These are phyloP conservation scores for Amphiprion clarkii DNA, from an alignment of 2,797 vertebrate species.

Conservation along the genomic window DNA sequence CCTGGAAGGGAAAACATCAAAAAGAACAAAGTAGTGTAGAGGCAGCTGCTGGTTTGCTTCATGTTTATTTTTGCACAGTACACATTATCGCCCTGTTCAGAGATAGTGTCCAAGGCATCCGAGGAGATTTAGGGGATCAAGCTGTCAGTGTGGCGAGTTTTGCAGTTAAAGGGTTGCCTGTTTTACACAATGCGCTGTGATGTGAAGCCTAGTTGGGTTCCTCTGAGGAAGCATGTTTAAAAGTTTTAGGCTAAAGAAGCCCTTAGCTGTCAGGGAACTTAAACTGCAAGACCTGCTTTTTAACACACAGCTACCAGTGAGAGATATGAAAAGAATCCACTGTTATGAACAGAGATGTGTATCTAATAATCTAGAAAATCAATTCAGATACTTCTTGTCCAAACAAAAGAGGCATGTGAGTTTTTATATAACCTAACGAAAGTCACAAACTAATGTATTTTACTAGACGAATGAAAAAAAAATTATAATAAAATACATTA, in stretches of 20 bases:
- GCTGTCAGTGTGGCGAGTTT: neutral
- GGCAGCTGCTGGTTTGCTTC: neutral
- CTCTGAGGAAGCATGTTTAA: neutral
- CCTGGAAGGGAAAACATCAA: slow-evolving; percentile 69
- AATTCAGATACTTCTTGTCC: no score
- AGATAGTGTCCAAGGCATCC: neutral
- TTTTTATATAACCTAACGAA: no score
- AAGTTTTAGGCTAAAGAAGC: neutral
- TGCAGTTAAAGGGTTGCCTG: neutral
- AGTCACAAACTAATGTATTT: no score
- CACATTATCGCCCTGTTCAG: neutral
- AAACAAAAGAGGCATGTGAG: no score
- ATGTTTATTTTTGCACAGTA: neutral
- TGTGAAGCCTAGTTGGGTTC: neutral
- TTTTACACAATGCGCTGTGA: neutral
- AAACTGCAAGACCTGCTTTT: no score
- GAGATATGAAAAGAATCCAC: neutral
- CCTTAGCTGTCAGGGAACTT: neutral
- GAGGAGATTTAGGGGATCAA: neutral
- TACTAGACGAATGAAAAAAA: no score
- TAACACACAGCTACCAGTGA: neutral
- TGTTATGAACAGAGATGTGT: no score
- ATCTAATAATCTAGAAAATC: no score
- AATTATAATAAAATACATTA: no score
- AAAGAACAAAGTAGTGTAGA: neutral